Percentiles rank a stretch among this genome's conserved stretches.
These are phyloP conservation scores for Petrosia ficiformis DNA, from an alignment of 37 sponge, comb jelly and placozoan species.

Conservation along the genomic window DNA sequence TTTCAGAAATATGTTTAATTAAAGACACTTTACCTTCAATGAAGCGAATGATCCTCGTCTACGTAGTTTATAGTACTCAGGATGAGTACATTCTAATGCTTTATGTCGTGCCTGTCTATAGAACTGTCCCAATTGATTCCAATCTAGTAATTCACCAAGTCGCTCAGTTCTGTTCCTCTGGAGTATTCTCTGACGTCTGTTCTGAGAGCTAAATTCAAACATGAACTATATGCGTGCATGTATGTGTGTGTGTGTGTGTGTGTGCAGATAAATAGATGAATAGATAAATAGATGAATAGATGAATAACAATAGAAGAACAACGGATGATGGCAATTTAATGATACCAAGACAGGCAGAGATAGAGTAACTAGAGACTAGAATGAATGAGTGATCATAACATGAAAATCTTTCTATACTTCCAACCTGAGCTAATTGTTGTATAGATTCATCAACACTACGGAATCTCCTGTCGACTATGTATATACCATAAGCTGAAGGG, in stretches of 20 bases:
- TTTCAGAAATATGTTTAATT: too few relatives aligned
- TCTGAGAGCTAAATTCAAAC: constrained; percentile 83
- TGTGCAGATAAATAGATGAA: background rate
- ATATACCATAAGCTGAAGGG: constrained; percentile 93
- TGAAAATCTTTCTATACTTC: constrained; percentile 5
- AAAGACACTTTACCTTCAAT: too few relatives aligned
- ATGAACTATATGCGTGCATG: too few relatives aligned
- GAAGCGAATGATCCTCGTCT: too few relatives aligned
- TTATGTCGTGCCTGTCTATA: constrained; percentile 69
- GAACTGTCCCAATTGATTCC: constrained; percentile 88
- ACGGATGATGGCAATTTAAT: background rate
- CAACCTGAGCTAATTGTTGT: constrained; percentile 82
- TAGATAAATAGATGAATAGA: background rate
- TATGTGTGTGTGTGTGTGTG: background rate
- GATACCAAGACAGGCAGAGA: too few relatives aligned
- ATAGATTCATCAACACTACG: constrained; percentile 82
- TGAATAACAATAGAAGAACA: background rate
- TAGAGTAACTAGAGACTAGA: too few relatives aligned
- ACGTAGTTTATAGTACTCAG: constrained; percentile 19
- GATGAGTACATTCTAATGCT: constrained; percentile 69
- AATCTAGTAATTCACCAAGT: constrained; percentile 94
- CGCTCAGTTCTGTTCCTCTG: constrained; percentile 97
- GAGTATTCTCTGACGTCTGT: constrained; percentile 90
- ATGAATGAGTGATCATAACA: too few relatives aligned
- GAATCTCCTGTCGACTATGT: constrained; percentile 92